Evolutionary conservation across 2,888 invertebrate genomes (phyloP), one percentile per base, ranked within the genome.

Genomic region (Rotaria socialis): DNA sequence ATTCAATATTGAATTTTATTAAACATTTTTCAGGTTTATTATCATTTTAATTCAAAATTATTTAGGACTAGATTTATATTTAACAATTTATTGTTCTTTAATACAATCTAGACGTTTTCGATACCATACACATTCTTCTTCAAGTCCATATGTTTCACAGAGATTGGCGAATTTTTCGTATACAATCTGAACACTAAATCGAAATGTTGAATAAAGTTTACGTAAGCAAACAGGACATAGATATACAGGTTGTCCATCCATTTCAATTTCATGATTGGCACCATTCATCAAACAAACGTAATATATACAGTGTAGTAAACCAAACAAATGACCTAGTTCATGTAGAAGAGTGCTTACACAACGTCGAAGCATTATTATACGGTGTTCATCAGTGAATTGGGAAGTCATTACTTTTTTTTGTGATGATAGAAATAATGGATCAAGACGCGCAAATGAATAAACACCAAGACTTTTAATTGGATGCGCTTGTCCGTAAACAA

Each of bases 271-370:
- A 19, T 50, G 50, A 56, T 85, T 85, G 5, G 85, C 27, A 35
- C 85, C 85, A 56, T 85, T 85, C 85, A 85, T 85, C 55, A 85
- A 52, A 56, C 85, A 85, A 16, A n/a, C 19, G 35, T 85, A 85
- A 56, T 85, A 85, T 27, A 85, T 85, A 56, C 85, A 85, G 56
- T 85, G 85, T 35, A 56, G 27, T 35, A 85, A 56, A 19, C 85
- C 85, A 41, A 85, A 85, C 41, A 55, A 52, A 35, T 85, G 85
- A 56, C n/a, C 27, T 52, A 85, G 16, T 35, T 85, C 85, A 85
- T 85, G 85, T 2, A 60, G n/a, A 27, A 60, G 27, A 60, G n/a
- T 10, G 2, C 14, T 27, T 7, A 60, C 27, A 60, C n/a, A 24
- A 10, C 60, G 60, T 60, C 27, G 24, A 24, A 60, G 60, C 10